Percentiles rank a stretch among this genome's conserved stretches.
Evolutionary conservation across 2,888 invertebrate genomes (phyloP).

Genomic region (Acleris laterana): DNA sequence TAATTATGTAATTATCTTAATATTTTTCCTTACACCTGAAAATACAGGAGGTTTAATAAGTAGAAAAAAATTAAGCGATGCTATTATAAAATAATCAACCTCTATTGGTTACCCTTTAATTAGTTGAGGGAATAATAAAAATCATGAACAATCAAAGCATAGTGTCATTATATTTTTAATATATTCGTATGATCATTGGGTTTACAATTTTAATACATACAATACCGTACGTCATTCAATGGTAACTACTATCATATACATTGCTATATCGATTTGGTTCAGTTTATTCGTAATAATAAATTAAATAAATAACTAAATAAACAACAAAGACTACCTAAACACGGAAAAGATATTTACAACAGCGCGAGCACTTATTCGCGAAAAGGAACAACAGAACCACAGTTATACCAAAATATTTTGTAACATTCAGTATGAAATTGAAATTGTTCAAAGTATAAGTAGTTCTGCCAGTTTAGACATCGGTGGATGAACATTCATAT

Average conservation of each 20-base stretch:
- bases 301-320: slow-evolving; percentile 57
- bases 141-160: slow-evolving; percentile 44
- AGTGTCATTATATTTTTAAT: slow-evolving; percentile 44
- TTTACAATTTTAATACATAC: slow-evolving; percentile 41
- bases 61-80: no score
- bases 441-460: neutral
- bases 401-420: slow-evolving; percentile 26
- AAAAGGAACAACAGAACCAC: slow-evolving; percentile 34
- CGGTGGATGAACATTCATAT: slow-evolving; percentile 40
- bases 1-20: no score
- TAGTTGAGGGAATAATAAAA: slow-evolving; percentile 40
- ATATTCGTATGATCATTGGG: slow-evolving; percentile 39
- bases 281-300: slow-evolving; percentile 47
- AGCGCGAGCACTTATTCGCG: slow-evolving; percentile 54
- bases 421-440: slow-evolving; percentile 12
- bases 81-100: no score
- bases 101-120: neutral
- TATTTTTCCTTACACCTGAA: no score
- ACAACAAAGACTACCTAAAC: slow-evolving; percentile 20
- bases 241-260: slow-evolving; percentile 56
- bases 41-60: no score
- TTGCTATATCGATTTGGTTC: slow-evolving; percentile 37
- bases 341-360: slow-evolving; percentile 61
- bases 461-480: slow-evolving; percentile 35
- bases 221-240: slow-evolving; percentile 48